These are phyloP conservation scores for Nomia melanderi DNA, from an alignment of 1,140 invertebrate species.

Conservation along the genomic window DNA sequence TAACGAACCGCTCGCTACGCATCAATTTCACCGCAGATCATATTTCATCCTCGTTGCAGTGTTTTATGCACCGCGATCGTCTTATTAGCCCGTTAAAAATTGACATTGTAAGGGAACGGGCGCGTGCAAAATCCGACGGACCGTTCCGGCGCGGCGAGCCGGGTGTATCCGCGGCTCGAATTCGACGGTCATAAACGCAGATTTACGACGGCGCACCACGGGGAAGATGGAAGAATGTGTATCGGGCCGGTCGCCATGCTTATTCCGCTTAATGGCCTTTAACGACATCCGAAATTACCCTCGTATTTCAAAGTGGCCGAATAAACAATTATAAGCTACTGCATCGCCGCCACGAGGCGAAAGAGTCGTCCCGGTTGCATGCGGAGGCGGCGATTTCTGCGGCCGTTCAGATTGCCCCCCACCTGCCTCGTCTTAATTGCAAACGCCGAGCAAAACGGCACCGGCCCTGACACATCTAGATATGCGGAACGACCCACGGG, in stretches of 20 bases:
- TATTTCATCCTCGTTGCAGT: background rate
- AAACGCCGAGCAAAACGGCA: too few species aligned
- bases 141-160: background rate
- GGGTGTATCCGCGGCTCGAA: conserved; percentile 20
- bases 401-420: background rate
- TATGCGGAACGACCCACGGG: background rate
- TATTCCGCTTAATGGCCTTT: conserved; percentile 58
- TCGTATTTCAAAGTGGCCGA: conserved; percentile 51
- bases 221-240: conserved; percentile 38
- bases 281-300: conserved; percentile 57
- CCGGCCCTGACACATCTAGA: background rate
- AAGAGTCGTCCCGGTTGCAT: conserved; percentile 4
- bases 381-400: conserved; percentile 18
- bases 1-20: background rate
- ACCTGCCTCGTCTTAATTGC: background rate
- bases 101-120: background rate
- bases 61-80: background rate
- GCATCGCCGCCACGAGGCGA: background rate
- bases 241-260: conserved; percentile 36
- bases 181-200: conserved; percentile 56
- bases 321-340: conserved; percentile 53
- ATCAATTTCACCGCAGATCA: background rate
- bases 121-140: conserved; percentile 6
- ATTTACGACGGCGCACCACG: conserved; percentile 48
- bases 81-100: background rate